Conservation (phyloP, 2,797 vertebrate species). For the Labeo calbasu region DNA sequence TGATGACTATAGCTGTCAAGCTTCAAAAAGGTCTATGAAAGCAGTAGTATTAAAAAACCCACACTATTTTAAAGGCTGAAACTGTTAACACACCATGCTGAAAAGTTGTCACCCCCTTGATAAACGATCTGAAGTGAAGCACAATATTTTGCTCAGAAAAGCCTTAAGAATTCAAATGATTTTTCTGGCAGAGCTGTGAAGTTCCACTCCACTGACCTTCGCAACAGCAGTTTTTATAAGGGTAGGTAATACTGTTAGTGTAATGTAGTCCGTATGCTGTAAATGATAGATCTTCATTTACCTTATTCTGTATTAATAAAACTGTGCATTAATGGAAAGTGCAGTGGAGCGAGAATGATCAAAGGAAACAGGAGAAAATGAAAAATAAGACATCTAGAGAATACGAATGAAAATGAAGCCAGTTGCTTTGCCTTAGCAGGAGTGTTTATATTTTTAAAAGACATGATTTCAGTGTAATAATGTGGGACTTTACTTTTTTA, state of each 20-base stretch:
- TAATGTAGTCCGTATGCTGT: background rate
- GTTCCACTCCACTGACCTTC: constrained; percentile 4
- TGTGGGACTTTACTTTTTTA: background rate
- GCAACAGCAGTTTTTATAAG: background rate
- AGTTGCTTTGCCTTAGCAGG: background rate
- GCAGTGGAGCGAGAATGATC: background rate
- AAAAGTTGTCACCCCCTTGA: constrained; percentile 18
- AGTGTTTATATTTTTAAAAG: background rate
- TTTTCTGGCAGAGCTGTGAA: constrained; percentile 1
- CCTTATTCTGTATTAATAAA: background rate
- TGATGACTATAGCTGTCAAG: background rate
- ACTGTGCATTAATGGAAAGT: background rate
- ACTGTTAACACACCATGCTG: background rate
- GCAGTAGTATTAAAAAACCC: background rate
- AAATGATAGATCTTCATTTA: background rate
- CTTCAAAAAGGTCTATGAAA: background rate
- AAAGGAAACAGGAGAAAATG: background rate
- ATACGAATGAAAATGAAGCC: background rate
- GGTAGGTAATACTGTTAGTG: background rate
- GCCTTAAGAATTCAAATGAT: background rate
- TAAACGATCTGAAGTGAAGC: background rate
- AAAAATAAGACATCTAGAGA: background rate
- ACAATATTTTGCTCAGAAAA: background rate
- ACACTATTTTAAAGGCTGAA: background rate
- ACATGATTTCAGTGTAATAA: background rate